Base-by-base conservation (phyloP, 2,113 vertebrate species). In the Rallus limicola region DNA sequence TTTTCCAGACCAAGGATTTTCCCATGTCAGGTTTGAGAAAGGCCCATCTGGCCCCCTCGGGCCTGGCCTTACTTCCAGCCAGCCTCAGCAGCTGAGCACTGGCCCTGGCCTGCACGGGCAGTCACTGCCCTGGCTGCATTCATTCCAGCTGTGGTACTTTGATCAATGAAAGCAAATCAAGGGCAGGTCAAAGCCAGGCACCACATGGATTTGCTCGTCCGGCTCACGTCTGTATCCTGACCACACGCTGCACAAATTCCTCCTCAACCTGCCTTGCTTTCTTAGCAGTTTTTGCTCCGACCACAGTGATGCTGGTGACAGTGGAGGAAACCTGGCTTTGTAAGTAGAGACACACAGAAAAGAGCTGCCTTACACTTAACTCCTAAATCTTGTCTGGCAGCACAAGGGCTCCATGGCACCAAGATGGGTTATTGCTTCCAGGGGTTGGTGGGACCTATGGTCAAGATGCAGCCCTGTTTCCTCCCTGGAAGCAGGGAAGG, bases 401-500 rank as follows among this genome's bases (percentile, higher is more conserved):
- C 6, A 53, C 24, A 23, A 71, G 60, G 53, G 11, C 24, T 50
- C 26, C n/a, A 18, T 2, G 7, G 62, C 56, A 65, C 42, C 64
- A 44, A 33, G 55, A 55, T 3, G 12, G 17, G 21, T 14, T 5
- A 4, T 3, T 56, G 38, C 16, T 79, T 9, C n/a, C 25, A 0
- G 0, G 11, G 18, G 5, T 10, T 0, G 2, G 77, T 56, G 81
- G 77, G 20, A 33, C 15, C 15, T 1, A 0, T 1, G 11, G 46
- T 7, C 0, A 2, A 67, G n/a, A 52, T 71, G 16, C 34, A 69
- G 56, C 62, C 42, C 29, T 2, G 1, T 72, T 79, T 77, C 59
- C 76, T 67, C 36, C 34, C 48, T 34, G 53, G 48, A 42, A 52
- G 20, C 3, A 18, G 31, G 2, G 4, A 58, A 42, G 53, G 58